Base-by-base conservation (phyloP, 2,113 vertebrate species). In the Chionis minor region DNA sequence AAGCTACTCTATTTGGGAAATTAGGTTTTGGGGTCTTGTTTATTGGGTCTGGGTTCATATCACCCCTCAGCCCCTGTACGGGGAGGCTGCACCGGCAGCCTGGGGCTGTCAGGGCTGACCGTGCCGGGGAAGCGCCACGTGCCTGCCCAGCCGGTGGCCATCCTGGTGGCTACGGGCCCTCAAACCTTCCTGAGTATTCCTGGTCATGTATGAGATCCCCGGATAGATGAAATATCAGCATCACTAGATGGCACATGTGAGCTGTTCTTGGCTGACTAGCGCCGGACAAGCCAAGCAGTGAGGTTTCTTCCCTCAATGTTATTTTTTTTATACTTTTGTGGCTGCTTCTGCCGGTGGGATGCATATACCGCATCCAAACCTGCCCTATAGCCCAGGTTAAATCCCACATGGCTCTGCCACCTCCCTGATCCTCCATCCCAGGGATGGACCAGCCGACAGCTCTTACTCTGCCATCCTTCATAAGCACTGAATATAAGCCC, bases 181-280 rank as follows among this genome's bases (percentile, higher is more conserved):
- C 61, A 20, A 45, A 44, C 16, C n/a, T 15, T 12, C 13, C 9
- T 3, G 44, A 32, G 2, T 13, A 1, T 1, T 62, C 79, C 47
- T 49, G 24, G 7, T 51, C 8, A 10, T 65, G 32, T 44, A 33
- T 1, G 1, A 38, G 33, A 70, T 10, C 24, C 47, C 55, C 17
- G 27, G 23, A 0, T 21, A 2, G 0, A 3, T 13, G 80, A 56
- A 66, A 32, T 2, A 27, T 19, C 58, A 49, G 40, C 74, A 78
- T 65, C 96, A 80, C 91, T 95, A 94, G 95, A 92, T 96, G 96
- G 97, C 91, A 92, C 54, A 8, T 56, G 54, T 65, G 92, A 94
- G 94, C 91, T 62, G 84, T 3, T 83, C 72, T 3, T 38, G 24
- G 12, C 81, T 35, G 74, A n/a, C 28, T 18, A 23, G 55, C 45